These are phyloP conservation scores for Dendropsophus ebraccatus DNA, from an alignment of 2,113 vertebrate species.

Conservation along the genomic window DNA sequence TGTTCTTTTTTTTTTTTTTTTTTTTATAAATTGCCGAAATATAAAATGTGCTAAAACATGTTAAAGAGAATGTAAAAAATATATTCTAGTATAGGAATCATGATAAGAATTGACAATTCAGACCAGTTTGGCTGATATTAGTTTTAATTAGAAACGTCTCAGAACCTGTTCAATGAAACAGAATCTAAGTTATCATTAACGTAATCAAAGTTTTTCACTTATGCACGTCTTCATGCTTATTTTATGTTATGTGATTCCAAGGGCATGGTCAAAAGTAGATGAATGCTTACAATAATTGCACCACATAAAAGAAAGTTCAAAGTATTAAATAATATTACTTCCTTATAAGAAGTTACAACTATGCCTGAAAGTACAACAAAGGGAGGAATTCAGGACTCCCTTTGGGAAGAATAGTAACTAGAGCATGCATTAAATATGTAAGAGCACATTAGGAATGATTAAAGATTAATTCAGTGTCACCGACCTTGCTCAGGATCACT, in stretches of 20 bases:
- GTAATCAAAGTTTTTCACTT: slow-evolving; percentile 65
- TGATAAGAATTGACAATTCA: neutral
- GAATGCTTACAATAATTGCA: slow-evolving; percentile 46
- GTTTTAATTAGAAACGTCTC: neutral
- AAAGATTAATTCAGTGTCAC: slow-evolving; percentile 75
- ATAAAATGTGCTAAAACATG: too few species aligned
- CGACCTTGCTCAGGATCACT: slow-evolving; percentile 66
- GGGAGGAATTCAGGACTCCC: slow-evolving; percentile 67
- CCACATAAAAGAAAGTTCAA: slow-evolving; percentile 61
- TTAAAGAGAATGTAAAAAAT: neutral
- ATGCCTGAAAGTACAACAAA: slow-evolving; percentile 62
- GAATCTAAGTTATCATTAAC: slow-evolving; percentile 61
- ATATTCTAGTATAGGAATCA: neutral
- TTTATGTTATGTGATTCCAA: slow-evolving; percentile 63
- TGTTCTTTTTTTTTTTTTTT: too few species aligned
- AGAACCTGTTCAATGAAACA: slow-evolving; percentile 63
- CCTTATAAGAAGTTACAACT: slow-evolving; percentile 66
- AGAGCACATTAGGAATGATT: slow-evolving; percentile 74
- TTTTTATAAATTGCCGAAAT: too few species aligned
- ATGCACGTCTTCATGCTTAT: slow-evolving; percentile 64
- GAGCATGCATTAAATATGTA: slow-evolving; percentile 70
- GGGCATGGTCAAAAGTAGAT: slow-evolving; percentile 66
- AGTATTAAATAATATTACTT: slow-evolving; percentile 64
- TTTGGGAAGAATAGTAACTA: slow-evolving; percentile 65
- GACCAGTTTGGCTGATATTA: neutral